These are phyloP conservation scores for Andrena chrysosceles DNA, from an alignment of 2,888 invertebrate genomes.

Conservation along the genomic window DNA sequence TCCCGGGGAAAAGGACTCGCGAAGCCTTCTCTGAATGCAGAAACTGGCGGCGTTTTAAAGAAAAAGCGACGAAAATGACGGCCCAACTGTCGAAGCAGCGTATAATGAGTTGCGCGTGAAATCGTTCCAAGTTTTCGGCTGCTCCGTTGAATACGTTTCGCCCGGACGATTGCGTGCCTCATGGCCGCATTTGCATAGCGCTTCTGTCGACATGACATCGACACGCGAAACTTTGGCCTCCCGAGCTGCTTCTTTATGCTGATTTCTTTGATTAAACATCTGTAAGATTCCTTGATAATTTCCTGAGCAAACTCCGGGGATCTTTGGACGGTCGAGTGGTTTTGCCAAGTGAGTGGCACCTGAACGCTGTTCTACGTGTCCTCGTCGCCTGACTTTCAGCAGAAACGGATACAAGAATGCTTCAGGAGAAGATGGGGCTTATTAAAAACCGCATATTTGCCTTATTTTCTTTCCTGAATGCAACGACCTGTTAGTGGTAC, in stretches of 20 bases:
- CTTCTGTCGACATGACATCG: slow-evolving; percentile 1
- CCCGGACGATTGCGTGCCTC: slow-evolving; percentile 17
- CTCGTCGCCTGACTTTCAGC: background rate
- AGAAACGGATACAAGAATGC: too few species aligned
- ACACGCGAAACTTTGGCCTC: background rate
- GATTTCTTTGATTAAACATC: slow-evolving; percentile 10
- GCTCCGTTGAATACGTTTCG: slow-evolving; percentile 11
- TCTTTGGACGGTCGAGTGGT: slow-evolving; percentile 1
- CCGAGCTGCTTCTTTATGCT: background rate
- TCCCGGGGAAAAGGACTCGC: slow-evolving; percentile 10
- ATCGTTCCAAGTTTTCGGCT: slow-evolving; percentile 37
- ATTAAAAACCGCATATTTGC: too few species aligned
- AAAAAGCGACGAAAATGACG: slow-evolving; percentile 7
- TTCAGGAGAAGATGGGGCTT: too few species aligned
- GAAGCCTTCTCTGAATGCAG: background rate
- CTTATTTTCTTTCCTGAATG: too few species aligned
- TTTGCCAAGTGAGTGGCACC: background rate
- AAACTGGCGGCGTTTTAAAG: slow-evolving; percentile 13
- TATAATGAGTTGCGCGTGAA: slow-evolving; percentile 60
- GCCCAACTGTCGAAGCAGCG: slow-evolving; percentile 11
- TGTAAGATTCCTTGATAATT: background rate
- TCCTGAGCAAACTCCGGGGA: background rate
- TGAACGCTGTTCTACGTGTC: background rate
- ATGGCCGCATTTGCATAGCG: slow-evolving; percentile 38
- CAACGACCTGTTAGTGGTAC: too few species aligned